phyloP scores from a whole-genome alignment of 1,140 invertebrate species.

The Drosophila kanapiae region DNA sequence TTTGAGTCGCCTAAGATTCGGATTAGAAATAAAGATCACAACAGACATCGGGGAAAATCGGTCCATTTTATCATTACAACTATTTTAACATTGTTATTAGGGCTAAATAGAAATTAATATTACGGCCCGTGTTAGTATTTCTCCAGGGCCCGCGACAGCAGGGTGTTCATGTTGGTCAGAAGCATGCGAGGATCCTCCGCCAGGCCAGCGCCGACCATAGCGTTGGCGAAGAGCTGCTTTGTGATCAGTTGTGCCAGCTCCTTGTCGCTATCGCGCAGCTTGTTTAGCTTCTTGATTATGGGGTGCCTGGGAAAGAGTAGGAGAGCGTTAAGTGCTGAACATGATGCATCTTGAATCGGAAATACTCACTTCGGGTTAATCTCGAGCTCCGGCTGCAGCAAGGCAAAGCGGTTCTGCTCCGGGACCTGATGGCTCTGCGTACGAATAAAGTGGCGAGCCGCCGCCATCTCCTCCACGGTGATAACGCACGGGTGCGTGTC shows the following conservation, averaged over 20 bases:
- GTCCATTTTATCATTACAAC: slow-evolving; percentile 6
- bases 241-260: slow-evolving; percentile 93
- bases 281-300: slow-evolving; percentile 95
- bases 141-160: slow-evolving; percentile 93
- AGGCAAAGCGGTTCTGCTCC: slow-evolving; percentile 93
- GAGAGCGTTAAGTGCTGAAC: neutral
- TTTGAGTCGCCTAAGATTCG: too few species aligned
- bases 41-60: neutral
- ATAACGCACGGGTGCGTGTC: slow-evolving; percentile 97
- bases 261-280: slow-evolving; percentile 90
- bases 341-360: neutral
- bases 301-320: slow-evolving; percentile 89
- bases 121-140: slow-evolving; percentile 87
- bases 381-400: slow-evolving; percentile 96
- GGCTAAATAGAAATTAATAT: slow-evolving; percentile 15
- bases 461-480: slow-evolving; percentile 98
- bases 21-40: too few species aligned
- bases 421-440: slow-evolving; percentile 94
- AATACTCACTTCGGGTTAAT: slow-evolving; percentile 93
- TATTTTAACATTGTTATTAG: slow-evolving; percentile 21
- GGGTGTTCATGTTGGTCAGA: slow-evolving; percentile 93
- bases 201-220: slow-evolving; percentile 97
- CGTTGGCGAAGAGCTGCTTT: slow-evolving; percentile 97
- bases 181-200: slow-evolving; percentile 95
- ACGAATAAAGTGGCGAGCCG: slow-evolving; percentile 96